Percentiles rank a stretch among this genome's conserved stretches.
Conservation (phyloP, 2,113 vertebrate genomes). For the Calcarius ornatus region DNA sequence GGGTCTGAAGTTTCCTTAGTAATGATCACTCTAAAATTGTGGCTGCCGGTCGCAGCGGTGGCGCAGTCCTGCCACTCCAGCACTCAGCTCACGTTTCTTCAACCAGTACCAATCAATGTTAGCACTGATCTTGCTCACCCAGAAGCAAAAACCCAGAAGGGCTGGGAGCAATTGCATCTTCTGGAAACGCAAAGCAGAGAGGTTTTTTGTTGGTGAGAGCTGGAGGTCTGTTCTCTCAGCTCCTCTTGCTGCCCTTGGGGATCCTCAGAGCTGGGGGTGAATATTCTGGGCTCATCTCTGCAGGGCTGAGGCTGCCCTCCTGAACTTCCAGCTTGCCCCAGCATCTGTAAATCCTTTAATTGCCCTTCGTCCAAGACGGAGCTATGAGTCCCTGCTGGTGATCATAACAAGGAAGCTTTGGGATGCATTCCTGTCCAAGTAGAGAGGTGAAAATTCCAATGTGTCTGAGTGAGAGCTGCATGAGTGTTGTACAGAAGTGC, state of each 20-base stretch:
- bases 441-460: neutral
- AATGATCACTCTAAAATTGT: constrained; percentile 71
- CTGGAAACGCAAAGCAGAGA: neutral
- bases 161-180: neutral
- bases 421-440: constrained; percentile 40
- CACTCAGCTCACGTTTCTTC: neutral
- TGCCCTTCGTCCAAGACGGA: neutral
- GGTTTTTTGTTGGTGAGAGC: neutral
- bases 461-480: neutral
- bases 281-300: neutral
- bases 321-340: neutral
- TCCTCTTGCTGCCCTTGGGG: neutral
- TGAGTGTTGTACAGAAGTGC: neutral
- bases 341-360: neutral
- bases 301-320: neutral
- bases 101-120: neutral
- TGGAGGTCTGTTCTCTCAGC: neutral
- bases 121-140: neutral
- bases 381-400: constrained; percentile 41
- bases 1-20: constrained; percentile 77
- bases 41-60: rapidly evolving
- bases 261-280: neutral
- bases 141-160: neutral
- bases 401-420: constrained; percentile 79
- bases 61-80: neutral